Conservation (phyloP, 2,113 vertebrate genomes). For the Apodemus sylvaticus region DNA sequence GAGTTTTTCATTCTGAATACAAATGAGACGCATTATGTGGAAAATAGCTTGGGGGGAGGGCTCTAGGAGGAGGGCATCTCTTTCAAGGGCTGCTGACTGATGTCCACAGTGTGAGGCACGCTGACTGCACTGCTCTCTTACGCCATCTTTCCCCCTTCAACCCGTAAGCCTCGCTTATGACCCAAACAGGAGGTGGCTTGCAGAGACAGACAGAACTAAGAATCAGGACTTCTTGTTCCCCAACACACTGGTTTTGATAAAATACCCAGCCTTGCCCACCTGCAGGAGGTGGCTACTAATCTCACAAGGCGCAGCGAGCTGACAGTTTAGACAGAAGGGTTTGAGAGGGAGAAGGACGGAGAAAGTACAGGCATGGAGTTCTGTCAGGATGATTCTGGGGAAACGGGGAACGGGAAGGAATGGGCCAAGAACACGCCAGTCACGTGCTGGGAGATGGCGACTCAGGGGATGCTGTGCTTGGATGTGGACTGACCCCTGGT, state of each 20-base stretch:
- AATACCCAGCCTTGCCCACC: not conserved
- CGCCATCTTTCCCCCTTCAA: not conserved
- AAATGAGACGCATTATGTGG: slow-evolving; percentile 68
- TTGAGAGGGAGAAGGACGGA: not conserved
- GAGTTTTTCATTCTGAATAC: slow-evolving; percentile 73
- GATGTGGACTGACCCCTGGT: not conserved
- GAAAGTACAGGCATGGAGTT: not conserved
- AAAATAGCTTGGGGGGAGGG: slow-evolving; percentile 50
- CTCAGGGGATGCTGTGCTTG: not conserved
- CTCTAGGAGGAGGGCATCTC: slow-evolving; percentile 59
- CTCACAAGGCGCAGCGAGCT: not conserved
- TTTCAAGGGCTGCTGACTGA: slow-evolving; percentile 34
- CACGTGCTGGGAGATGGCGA: no score
- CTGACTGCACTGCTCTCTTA: not conserved
- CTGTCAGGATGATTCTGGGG: not conserved
- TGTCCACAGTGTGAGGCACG: not conserved
- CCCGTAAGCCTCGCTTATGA: not conserved
- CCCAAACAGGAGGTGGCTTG: slow-evolving; percentile 5
- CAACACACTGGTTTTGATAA: not conserved
- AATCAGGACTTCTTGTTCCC: not conserved
- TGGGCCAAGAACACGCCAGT: not conserved
- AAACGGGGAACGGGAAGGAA: not conserved
- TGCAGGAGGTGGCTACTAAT: not conserved
- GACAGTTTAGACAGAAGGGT: not conserved
- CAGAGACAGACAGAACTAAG: not conserved